Base-by-base conservation (phyloP, 2,113 vertebrate species). In the Boulengeromyrus knoepffleri region DNA sequence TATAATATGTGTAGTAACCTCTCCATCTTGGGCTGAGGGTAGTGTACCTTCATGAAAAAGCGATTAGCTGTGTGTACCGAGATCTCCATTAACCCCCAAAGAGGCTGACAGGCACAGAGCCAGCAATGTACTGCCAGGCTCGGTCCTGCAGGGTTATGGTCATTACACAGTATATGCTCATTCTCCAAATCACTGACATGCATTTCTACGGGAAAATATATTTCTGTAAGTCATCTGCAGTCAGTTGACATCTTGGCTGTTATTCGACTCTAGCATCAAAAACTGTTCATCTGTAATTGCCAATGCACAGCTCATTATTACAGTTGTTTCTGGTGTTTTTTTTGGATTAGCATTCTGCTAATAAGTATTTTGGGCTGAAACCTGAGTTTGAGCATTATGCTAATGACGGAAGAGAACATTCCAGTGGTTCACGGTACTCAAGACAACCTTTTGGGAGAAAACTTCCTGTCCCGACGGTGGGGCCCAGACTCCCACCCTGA, bases 71-170 rank as follows among this genome's bases (percentile, higher is more conserved):
- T 47, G 83, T 42, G 39, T 46, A 5, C 45, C 39, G 3, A 21
- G 83, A 45, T 85, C 83, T 19, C 7, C 45, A 46, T 85, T 85
- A 47, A 47, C 39, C 83, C 42, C 39, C 21, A 46, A 47, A 85
- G 39, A 85, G 83, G 83, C 83, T 85, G 83, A 46, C 45, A 85
- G 42, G 39, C 83, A n/a, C 83, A 85, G 83, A 85, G 39, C 83
- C 39, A 83, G 77, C 39, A 83, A 24, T 45, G 83, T 85, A 46
- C 9, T 85, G 19, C 17, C 24, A n/a, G 13, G 42, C 21, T 46
- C 0, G 4, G 7, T 24, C 13, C 42, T 1, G 3, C 19, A 5
- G 83, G 13, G 2, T 85, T 47, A 17, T 42, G 42, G 21, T 47
- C 83, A 85, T 47, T 85, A 47, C 19, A 47, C 42, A 46, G 19